Evolutionary conservation across 1,140 invertebrate species (phyloP).

Genomic region (Asbolus verrucosus): DNA sequence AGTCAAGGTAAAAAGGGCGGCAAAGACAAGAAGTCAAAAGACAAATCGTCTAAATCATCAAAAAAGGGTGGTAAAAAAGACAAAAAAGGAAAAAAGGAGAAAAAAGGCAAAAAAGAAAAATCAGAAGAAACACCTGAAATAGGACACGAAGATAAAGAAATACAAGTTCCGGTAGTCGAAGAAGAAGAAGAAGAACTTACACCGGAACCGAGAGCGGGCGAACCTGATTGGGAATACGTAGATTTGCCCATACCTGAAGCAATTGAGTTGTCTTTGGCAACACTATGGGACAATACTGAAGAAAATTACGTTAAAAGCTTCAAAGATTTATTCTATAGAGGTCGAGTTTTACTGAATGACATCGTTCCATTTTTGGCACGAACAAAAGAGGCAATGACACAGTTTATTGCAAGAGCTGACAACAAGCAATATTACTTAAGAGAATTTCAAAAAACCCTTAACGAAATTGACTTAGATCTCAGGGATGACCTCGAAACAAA

Average conservation of each 20-base stretch:
- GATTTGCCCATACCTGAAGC: slow-evolving; percentile 64
- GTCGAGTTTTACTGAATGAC: slow-evolving; percentile 66
- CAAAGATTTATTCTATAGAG: slow-evolving; percentile 68
- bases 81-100: slow-evolving; percentile 49
- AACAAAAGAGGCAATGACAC: slow-evolving; percentile 67
- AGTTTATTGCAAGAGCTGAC: slow-evolving; percentile 69
- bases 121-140: slow-evolving; percentile 40
- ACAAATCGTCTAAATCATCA: slow-evolving; percentile 40
- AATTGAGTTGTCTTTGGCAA: slow-evolving; percentile 65
- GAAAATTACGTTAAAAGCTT: slow-evolving; percentile 68
- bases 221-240: slow-evolving; percentile 68
- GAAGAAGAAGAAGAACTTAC: slow-evolving; percentile 45
- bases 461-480: slow-evolving; percentile 69
- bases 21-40: slow-evolving; percentile 49
- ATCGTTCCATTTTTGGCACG: slow-evolving; percentile 68
- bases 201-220: slow-evolving; percentile 64
- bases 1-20: slow-evolving; percentile 40
- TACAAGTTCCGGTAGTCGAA: slow-evolving; percentile 55
- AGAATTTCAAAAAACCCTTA: slow-evolving; percentile 70
- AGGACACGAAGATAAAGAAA: slow-evolving; percentile 55
- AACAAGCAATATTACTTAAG: slow-evolving; percentile 68
- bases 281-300: slow-evolving; percentile 70
- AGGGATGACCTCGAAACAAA: slow-evolving; percentile 67
- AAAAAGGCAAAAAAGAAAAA: slow-evolving; percentile 53
- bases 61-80: slow-evolving; percentile 46